phyloP scores from a whole-genome alignment of 2,113 vertebrate genomes.

The Regulus satrapa region DNA sequence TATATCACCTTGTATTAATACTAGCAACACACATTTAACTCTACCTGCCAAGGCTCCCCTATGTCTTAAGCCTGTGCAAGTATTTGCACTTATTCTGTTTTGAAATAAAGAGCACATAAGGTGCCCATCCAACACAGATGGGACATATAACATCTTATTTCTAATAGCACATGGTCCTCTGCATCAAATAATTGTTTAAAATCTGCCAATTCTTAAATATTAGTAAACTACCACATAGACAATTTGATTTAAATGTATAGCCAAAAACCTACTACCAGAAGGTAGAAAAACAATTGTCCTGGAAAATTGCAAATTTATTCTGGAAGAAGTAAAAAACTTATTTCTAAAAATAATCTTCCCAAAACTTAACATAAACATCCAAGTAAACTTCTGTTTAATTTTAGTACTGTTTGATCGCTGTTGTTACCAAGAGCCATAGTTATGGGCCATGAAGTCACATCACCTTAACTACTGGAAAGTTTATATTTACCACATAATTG shows the following conservation, averaged over 20 bases:
- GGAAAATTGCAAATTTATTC: neutral
- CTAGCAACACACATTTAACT: neutral
- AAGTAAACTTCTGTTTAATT: neutral
- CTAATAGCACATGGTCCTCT: neutral
- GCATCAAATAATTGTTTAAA: neutral
- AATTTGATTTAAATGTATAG: neutral
- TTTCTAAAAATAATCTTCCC: conserved; percentile 19
- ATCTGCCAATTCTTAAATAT: neutral
- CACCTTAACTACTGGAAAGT: neutral
- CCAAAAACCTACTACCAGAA: neutral
- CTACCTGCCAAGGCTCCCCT: neutral
- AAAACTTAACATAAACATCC: neutral
- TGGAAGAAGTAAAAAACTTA: neutral
- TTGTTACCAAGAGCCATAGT: neutral
- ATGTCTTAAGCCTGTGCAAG: neutral
- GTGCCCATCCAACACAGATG: neutral
- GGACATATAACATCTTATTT: neutral
- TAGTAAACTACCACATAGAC: neutral
- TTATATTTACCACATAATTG: neutral
- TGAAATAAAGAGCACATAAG: neutral
- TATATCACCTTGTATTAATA: neutral
- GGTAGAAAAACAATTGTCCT: neutral
- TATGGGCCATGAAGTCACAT: neutral
- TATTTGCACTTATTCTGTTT: neutral
- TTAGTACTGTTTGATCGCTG: neutral